Evolutionary conservation across 2,797 vertebrate genomes (phyloP), one percentile per base, ranked within the genome.

Genomic region (Apogon hyalosoma): DNA sequence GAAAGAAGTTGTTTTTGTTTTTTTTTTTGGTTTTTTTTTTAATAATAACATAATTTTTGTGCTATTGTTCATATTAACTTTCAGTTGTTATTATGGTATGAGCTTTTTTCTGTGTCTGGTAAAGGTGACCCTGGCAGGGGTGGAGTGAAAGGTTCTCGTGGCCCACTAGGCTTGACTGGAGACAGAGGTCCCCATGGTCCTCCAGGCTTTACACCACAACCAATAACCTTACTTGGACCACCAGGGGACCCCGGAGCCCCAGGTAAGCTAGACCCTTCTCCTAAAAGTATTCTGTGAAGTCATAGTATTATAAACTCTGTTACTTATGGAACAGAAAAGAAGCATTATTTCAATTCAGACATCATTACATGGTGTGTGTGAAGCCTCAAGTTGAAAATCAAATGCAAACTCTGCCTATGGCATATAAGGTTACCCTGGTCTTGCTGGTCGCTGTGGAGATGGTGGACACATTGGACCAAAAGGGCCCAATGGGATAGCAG

Each of bases 401-500:
- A n/a, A n/a, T n/a, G n/a, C n/a, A n/a, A 45, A 58, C 31, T 56
- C 4, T 38, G 36, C 16, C 13, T 73, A 1, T 57, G 2, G 18
- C 55, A 16, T 70, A 1, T 38, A 39, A 92, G 92, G 92, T 69
- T 0, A n/a, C 0, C 15, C 39, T 62, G 92, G 90, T 75, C n/a
- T n/a, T 5, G 0, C 5, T 47, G 91, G 92, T 54, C 11, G 1
- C 1, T 0, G 0, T 42, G 92, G 92, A 74, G 67, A 88, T 43
- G 15, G 36, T 67, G 92, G 92, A 80, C 42, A 1, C 15, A n/a
- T 3, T 72, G 91, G 92, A 65, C 7, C n/a, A 47, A 83, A 79
- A 46, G 91, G 92, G 1, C 24, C 0, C 4, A 67, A 31, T 48
- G 92, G 92, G 33, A 21, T 0, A 45, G 6, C 4, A 1, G 90